Evolutionary conservation across 2,888 invertebrate genomes (phyloP), one percentile per base, ranked within the genome.

Genomic region (Athalia cordata): DNA sequence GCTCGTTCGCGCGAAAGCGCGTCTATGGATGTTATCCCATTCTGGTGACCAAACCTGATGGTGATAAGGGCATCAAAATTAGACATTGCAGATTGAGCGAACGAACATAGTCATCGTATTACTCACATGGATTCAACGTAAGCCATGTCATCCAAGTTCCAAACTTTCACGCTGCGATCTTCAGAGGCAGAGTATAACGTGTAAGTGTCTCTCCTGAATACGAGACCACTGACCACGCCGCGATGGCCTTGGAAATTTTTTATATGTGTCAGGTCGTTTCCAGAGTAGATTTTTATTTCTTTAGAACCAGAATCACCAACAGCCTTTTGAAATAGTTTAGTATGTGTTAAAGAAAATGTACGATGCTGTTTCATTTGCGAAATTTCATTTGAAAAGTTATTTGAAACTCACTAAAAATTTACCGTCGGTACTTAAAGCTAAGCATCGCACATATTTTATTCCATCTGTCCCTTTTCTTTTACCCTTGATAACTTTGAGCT

Each of bases 71-170:
- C n/a, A 75, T 43, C n/a, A 45, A 29, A 13, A 64, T 66, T 15
- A 13, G 4, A 9, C 13, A 0, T 8, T 13, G 7, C 13, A 79
- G 9, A 59, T 72, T 50, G 8, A 3, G 49, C 5, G 8, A 49
- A 62, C n/a, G 11, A 29, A 11, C 13, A 66, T 29, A 62, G 49
- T 50, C 62, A 9, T 15, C 4, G n/a, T 72, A n/a, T 50, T 29
- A 83, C 91, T 89, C 87, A 96, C 92, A 99, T 91, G 76, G 97
- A 97, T 91, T 99, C 99, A 8, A 98, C 96, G 90, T 98, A 99
- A 2, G 96, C 95, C 96, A 98, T 96, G 90, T 99, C 98, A 91
- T 97, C 97, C 77, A 99, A 91, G 82, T 96, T 97, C 99, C 99
- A 99, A 78, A 98, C 95, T 92, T 98, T 97, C 0, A 98, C 95